Conservation (phyloP, 2,113 vertebrate species). For the Gnathonemus longibarbis region DNA sequence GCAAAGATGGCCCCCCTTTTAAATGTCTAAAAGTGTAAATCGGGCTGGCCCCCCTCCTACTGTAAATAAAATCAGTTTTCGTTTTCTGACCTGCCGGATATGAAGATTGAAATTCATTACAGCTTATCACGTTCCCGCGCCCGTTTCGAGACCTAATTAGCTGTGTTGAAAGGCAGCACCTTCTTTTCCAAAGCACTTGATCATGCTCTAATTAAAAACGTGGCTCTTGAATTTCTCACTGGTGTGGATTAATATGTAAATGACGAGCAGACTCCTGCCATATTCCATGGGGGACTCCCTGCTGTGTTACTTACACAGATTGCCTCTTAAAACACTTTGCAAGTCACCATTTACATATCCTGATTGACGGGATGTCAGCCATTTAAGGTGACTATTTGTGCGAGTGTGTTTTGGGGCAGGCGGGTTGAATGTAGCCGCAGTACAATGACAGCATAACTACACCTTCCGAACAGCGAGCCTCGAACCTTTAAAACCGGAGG, state of each 20-base stretch:
- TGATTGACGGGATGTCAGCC: neutral
- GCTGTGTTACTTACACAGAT: conserved; percentile 4
- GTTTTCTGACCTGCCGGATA: neutral
- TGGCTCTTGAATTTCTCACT: conserved; percentile 3
- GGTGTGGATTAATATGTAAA: conserved; percentile 16
- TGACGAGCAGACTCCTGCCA: neutral
- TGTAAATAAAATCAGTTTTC: neutral
- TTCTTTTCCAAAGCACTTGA: neutral
- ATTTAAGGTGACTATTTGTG: conserved; percentile 4
- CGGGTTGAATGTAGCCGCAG: neutral
- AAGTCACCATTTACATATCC: conserved; percentile 5
- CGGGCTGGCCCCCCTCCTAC: neutral
- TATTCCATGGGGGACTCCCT: conserved; percentile 8
- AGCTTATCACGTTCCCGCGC: neutral
- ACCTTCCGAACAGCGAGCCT: too few species aligned
- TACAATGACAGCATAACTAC: neutral
- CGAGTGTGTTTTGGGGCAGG: neutral
- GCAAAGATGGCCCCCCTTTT: neutral
- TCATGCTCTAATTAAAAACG: neutral
- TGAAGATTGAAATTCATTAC: neutral
- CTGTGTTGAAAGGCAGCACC: conserved; percentile 6
- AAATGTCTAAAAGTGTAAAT: neutral
- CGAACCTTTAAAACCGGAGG: neutral
- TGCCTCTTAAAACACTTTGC: conserved; percentile 14
- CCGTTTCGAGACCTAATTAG: conserved; percentile 10